These are phyloP conservation scores for Dreissena rostriformis DNA, from an alignment of 1,140 invertebrate genomes.

Conservation along the genomic window DNA sequence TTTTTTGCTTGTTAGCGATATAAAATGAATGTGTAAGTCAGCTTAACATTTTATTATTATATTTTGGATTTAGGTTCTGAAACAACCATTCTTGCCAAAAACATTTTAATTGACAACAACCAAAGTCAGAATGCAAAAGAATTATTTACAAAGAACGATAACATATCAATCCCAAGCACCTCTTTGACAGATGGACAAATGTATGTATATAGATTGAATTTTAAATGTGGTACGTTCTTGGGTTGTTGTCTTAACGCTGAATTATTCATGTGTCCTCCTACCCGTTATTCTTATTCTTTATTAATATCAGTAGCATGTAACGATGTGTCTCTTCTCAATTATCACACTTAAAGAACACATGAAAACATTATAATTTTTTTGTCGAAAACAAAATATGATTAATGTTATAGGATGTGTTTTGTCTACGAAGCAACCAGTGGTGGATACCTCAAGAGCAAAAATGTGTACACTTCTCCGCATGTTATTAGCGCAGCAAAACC, in stretches of 20 bases:
- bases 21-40: too few species aligned
- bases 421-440: slow-evolving; percentile 17
- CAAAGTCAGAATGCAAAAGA: too few species aligned
- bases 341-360: not conserved
- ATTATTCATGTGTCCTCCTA: not conserved
- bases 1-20: not conserved
- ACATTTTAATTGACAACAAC: too few species aligned
- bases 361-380: not conserved
- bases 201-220: not conserved
- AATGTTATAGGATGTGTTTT: slow-evolving; percentile 28
- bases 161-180: too few species aligned
- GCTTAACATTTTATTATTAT: too few species aligned
- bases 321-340: not conserved
- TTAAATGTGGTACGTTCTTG: too few species aligned
- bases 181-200: not conserved
- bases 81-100: too few species aligned
- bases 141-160: too few species aligned
- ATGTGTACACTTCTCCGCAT: not conserved
- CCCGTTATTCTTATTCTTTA: not conserved
- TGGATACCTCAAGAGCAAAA: slow-evolving; percentile 23
- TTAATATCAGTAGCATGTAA: not conserved
- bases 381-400: too few species aligned
- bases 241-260: too few species aligned
- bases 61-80: too few species aligned
- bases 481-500: not conserved